Conservation (phyloP, 2,113 vertebrate species). For the Rhineura floridana region DNA sequence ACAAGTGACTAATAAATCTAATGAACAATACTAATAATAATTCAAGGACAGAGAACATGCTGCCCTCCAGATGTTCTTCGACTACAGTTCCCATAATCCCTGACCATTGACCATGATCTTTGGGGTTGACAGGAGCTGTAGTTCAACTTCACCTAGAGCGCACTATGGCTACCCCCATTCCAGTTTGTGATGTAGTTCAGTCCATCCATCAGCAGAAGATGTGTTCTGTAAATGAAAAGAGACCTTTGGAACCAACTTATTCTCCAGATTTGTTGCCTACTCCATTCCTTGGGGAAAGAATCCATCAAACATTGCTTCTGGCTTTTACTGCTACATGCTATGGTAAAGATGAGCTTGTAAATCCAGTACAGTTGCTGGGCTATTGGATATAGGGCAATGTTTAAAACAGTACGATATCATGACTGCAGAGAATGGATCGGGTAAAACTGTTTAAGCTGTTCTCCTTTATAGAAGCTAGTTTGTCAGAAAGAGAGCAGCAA, state of each 20-base stretch:
- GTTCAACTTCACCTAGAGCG: too few species aligned
- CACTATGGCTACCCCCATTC: too few species aligned
- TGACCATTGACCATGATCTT: too few species aligned
- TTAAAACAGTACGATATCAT: constrained; percentile 41
- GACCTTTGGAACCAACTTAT: background rate
- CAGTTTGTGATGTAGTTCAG: background rate
- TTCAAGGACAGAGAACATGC: too few species aligned
- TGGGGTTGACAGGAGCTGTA: too few species aligned
- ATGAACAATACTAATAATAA: too few species aligned
- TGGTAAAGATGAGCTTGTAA: constrained; percentile 36
- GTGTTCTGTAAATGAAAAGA: background rate
- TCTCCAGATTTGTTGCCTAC: background rate
- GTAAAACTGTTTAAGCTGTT: constrained; percentile 54
- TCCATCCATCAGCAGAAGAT: background rate
- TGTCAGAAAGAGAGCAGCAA: constrained; percentile 51
- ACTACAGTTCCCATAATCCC: too few species aligned
- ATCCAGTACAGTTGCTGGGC: constrained; percentile 53
- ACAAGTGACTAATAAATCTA: too few species aligned
- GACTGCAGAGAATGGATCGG: constrained; percentile 51
- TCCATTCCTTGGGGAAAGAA: background rate
- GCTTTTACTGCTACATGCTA: constrained; percentile 2
- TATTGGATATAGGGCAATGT: constrained; percentile 46
- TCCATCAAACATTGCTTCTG: constrained; percentile 20
- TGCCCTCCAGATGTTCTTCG: too few species aligned
- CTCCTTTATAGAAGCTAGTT: constrained; percentile 64